Base-by-base conservation (phyloP, 2,113 vertebrate species). In the Ochotona curzoniae region DNA sequence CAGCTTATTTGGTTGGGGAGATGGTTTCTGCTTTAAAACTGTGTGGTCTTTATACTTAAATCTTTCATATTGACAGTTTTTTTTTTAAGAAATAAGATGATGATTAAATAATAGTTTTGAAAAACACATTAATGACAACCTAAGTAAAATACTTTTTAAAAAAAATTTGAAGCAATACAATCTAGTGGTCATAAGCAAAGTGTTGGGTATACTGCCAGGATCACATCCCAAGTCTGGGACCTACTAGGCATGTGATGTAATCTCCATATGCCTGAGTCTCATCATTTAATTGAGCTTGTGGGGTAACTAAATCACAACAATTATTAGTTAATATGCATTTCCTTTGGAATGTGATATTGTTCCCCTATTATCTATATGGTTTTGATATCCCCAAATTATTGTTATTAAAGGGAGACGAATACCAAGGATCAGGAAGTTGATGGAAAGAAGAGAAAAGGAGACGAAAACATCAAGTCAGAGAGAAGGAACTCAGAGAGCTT, bases 361-460 rank as follows among this genome's bases (percentile, higher is more conserved):
- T 93, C 13, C 82, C 3, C 84, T 51, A n/a, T 82, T 80, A 82
- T 12, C 1, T 44, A 51, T 3, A 66, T 30, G 13, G 9, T 49
- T 71, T 44, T 96, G 89, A 92, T 93, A 1, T 17, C 1, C 10
- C 30, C 7, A 90, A 82, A 94, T 95, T 18, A 95, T 84, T 98
- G 76, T 97, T 90, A 32, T 97, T 98, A 57, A 96, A 98, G 98
- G 98, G 92, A 97, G 93, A 84, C 79, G 82, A 74, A 84, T 74
- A 70, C 30, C 38, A 88, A 95, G 75, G 92, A 97, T 92, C 49
- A 96, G 90, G 96, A 95, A 60, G 90, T 67, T 88, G 90, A 7
- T 91, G 97, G 96, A 96, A 96, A 85, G 92, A 97, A 96, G 94
- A 91, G 2, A 94, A 94, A 9, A 84, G 95, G 87, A 20, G 94